Evolutionary conservation across 2,797 vertebrate genomes (phyloP), one percentile per base, ranked within the genome.

Genomic region (Rhinatrema bivittatum): DNA sequence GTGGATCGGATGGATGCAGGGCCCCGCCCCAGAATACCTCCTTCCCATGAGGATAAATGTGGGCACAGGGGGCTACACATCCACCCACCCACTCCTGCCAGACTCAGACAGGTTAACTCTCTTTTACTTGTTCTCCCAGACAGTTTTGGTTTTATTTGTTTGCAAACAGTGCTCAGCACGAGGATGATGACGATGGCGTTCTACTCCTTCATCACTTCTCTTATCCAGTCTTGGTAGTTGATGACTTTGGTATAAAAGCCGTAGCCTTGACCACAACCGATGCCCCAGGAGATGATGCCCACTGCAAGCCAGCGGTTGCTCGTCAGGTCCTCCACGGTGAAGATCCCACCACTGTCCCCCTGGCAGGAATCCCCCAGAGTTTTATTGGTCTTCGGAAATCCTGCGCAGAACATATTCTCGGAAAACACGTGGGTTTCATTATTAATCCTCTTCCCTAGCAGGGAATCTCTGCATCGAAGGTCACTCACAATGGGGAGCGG

Each of bases 381-480:
- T 9, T 16, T 36, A 21, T 28, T 60, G n/a, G 11, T 7, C 3
- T 1, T 6, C 0, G 35, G 62, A 27, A 39, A 67, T 19, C 84
- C 81, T 26, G 84, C 79, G 36, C 84, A 87, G 56, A 87, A 84
- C 82, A 87, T 85, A 36, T 76, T 85, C 35, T 56, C 20, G 1
- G 80, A 70, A 57, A 85, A 82, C 25, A 72, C 36, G 21, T 57
- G 40, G 1, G 65, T 55, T 0, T 10, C 12, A 0, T 15, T 5
- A 4, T 1, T 7, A 4, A 32, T 37, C 1, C 22, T 39, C 11
- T 65, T 58, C 3, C 1, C 7, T n/a, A 4, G 5, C 34, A 86
- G 56, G 67, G 76, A 79, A 0, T 2, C 7, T 53, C 68, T 48
- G 20, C 84, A 87, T 2, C 1, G 11, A 7, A 26, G 8, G 9